These are phyloP conservation scores for Stratiomys singularior DNA, from an alignment of 2,888 invertebrate genomes.

Conservation along the genomic window DNA sequence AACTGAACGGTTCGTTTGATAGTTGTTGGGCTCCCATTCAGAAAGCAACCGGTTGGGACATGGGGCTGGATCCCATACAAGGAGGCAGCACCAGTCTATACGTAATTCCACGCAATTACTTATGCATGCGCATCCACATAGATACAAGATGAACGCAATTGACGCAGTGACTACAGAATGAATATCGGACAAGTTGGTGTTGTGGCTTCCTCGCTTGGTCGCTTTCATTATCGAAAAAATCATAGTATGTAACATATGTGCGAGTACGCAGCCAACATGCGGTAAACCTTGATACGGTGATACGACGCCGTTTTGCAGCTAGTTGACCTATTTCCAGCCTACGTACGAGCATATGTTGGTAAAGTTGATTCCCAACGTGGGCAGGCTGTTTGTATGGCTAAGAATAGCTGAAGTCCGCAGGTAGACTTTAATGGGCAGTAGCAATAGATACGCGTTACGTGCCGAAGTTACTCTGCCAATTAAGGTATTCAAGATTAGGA, in stretches of 20 bases:
- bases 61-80: not conserved
- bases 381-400: not conserved
- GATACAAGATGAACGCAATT: conserved; percentile 12
- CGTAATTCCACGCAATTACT: conserved; percentile 9
- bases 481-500: too few species aligned
- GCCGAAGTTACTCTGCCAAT: not conserved
- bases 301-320: not conserved
- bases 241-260: too few species aligned
- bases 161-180: not conserved
- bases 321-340: conserved; percentile 6
- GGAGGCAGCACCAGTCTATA: not conserved
- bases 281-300: conserved; percentile 12
- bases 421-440: not conserved
- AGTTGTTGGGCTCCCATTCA: not conserved
- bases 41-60: not conserved
- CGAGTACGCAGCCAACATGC: not conserved
- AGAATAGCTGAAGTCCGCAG: not conserved
- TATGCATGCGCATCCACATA: conserved; percentile 22
- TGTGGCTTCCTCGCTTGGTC: not conserved
- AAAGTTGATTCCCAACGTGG: conserved; percentile 2
- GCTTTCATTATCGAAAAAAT: conserved; percentile 15
- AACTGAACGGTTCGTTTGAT: not conserved
- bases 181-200: not conserved
- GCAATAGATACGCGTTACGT: not conserved
- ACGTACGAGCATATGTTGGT: not conserved